phyloP scores from a whole-genome alignment of 2,113 vertebrate species.

The Corythaixoides concolor region DNA sequence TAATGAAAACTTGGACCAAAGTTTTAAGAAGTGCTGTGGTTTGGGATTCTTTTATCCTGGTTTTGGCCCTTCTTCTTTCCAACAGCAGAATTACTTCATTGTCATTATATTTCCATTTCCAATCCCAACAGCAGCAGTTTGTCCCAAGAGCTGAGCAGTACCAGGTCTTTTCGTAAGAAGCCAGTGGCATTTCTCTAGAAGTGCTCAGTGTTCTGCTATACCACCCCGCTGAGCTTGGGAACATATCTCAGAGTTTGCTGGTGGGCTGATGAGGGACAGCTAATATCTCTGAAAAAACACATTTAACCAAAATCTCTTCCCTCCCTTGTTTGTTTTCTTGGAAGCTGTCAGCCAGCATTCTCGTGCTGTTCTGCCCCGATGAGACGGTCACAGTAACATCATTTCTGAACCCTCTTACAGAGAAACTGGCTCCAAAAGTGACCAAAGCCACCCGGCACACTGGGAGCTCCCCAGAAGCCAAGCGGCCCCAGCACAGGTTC shows the following conservation, averaged over 20 bases:
- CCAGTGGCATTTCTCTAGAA: background rate
- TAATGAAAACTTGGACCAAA: background rate
- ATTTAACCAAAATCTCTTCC: background rate
- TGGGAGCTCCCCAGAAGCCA: background rate
- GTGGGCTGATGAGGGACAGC: rapidly evolving
- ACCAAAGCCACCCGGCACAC: background rate
- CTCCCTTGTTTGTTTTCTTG: background rate
- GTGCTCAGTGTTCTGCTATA: background rate
- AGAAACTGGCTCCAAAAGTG: background rate
- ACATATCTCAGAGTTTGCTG: background rate
- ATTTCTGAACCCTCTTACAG: background rate
- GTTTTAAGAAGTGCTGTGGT: background rate
- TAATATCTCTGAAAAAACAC: background rate
- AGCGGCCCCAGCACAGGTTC: background rate
- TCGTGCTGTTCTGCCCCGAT: rapidly evolving
- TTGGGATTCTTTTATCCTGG: background rate
- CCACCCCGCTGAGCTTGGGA: background rate
- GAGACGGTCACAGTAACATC: background rate
- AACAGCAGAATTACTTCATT: background rate
- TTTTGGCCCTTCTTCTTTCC: background rate
- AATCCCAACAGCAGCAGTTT: background rate
- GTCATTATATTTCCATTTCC: background rate
- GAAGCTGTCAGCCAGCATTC: background rate
- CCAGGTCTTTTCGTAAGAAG: background rate
- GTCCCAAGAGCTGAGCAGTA: background rate